These are phyloP conservation scores for Poeciliopsis turneri DNA, from an alignment of 2,797 vertebrate species.

Conservation along the genomic window DNA sequence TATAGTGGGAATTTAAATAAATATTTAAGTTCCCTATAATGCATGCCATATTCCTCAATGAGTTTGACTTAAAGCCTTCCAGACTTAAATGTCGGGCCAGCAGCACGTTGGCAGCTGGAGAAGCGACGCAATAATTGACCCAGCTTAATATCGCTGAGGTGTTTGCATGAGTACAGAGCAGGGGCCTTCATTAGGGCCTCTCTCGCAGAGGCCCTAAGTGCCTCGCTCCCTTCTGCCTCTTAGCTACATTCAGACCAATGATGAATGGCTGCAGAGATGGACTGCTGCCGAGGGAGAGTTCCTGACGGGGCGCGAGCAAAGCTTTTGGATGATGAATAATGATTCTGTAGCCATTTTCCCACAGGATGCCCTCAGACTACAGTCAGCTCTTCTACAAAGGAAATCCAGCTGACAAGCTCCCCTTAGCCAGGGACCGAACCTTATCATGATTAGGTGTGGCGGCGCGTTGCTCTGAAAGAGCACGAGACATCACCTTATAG, in stretches of 20 bases:
- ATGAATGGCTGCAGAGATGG: constrained; percentile 78
- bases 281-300: constrained; percentile 77
- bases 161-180: constrained; percentile 57
- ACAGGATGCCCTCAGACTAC: constrained; percentile 72
- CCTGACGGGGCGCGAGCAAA: constrained; percentile 67
- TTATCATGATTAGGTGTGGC: constrained; percentile 54
- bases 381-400: constrained; percentile 64
- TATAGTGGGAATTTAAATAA: constrained; percentile 38
- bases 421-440: constrained; percentile 66
- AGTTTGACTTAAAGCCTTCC: constrained; percentile 56
- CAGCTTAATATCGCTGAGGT: constrained; percentile 80
- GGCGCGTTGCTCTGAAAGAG: constrained; percentile 44
- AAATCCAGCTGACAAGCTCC: constrained; percentile 64
- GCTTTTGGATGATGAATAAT: constrained; percentile 80
- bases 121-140: constrained; percentile 77
- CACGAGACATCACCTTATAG: constrained; percentile 53
- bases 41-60: constrained; percentile 33
- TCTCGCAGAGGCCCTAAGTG: constrained; percentile 61
- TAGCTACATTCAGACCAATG: constrained; percentile 71
- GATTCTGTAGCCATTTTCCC: constrained; percentile 69
- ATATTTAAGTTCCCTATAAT: constrained; percentile 55
- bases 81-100: constrained; percentile 53
- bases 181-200: constrained; percentile 72
- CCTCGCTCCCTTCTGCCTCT: constrained; percentile 56
- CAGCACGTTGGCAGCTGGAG: constrained; percentile 70